These are phyloP conservation scores for Conus betulinus DNA, from an alignment of 1,140 invertebrate genomes.

Conservation along the genomic window DNA sequence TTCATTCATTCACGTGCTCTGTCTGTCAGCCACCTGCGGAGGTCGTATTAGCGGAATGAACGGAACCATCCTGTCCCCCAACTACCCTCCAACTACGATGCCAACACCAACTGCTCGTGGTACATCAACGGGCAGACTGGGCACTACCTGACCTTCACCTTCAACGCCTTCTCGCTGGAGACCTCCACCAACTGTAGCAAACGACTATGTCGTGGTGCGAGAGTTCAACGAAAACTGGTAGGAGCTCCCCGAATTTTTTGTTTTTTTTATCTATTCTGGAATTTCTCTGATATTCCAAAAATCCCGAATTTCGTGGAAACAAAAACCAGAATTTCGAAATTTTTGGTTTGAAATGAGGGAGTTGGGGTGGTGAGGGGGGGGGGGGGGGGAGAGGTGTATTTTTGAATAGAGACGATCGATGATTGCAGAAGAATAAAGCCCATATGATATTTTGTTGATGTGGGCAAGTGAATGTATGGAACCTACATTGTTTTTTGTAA, in stretches of 20 bases:
- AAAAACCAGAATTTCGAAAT: too few relatives aligned
- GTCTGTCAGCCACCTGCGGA: conserved; percentile 63
- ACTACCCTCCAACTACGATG: conserved; percentile 85
- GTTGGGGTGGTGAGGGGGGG: too few relatives aligned
- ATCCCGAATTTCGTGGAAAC: too few relatives aligned
- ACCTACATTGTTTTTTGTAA: too few relatives aligned
- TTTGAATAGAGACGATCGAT: too few relatives aligned
- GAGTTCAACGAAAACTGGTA: conserved; percentile 76
- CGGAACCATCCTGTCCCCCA: conserved; percentile 81
- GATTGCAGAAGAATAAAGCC: too few relatives aligned
- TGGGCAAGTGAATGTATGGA: too few relatives aligned
- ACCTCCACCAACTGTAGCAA: conserved; percentile 64
- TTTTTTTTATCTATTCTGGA: too few relatives aligned
- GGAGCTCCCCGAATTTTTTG: not conserved
- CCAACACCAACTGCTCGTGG: conserved; percentile 86
- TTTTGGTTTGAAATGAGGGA: too few relatives aligned
- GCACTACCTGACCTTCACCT: conserved; percentile 75
- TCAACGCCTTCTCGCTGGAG: conserved; percentile 64
- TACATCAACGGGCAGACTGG: conserved; percentile 77
- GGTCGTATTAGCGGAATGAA: conserved; percentile 54
- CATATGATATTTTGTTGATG: too few relatives aligned
- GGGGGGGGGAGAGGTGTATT: too few relatives aligned
- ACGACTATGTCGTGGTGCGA: conserved; percentile 75
- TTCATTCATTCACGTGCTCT: not conserved
- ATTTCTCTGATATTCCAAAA: too few relatives aligned